Evolutionary conservation across 1,140 invertebrate genomes (phyloP).

Genomic region (Zaprionus inermis): DNA sequence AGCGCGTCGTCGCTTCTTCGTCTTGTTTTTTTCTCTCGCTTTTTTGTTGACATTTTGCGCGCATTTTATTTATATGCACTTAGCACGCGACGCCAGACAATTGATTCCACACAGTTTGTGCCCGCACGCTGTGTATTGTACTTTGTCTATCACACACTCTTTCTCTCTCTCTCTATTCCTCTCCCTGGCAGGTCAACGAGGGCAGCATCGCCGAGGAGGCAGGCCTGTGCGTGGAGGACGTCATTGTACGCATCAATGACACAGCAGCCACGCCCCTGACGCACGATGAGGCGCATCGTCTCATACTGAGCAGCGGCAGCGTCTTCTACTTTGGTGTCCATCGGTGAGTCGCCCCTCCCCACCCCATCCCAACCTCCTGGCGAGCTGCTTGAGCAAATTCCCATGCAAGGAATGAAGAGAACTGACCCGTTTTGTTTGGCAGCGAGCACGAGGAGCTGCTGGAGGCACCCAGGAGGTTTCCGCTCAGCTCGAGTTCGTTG

Average conservation of each 20-base stretch:
- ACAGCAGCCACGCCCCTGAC: slow-evolving; percentile 87
- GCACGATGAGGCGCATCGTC: slow-evolving; percentile 92
- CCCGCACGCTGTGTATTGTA: slow-evolving; percentile 7
- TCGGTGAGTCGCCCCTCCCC: slow-evolving; percentile 55
- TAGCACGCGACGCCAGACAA: slow-evolving; percentile 63
- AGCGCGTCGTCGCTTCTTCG: not conserved
- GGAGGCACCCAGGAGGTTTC: slow-evolving; percentile 51
- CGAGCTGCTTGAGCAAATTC: not conserved
- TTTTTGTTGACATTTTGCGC: slow-evolving; percentile 80
- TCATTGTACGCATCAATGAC: slow-evolving; percentile 91
- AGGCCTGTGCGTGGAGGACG: slow-evolving; percentile 92
- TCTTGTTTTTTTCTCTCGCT: slow-evolving; percentile 24
- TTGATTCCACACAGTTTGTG: slow-evolving; percentile 38
- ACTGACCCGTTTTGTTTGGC: slow-evolving; percentile 14
- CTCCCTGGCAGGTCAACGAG: slow-evolving; percentile 87
- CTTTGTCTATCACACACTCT: slow-evolving; percentile 9
- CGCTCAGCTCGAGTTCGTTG: slow-evolving; percentile 63
- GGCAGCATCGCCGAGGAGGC: slow-evolving; percentile 92
- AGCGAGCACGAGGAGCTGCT: slow-evolving; percentile 58
- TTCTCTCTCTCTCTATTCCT: slow-evolving; percentile 14
- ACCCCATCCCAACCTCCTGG: not conserved
- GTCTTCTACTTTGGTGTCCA: slow-evolving; percentile 89
- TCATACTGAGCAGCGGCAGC: slow-evolving; percentile 90
- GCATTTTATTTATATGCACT: slow-evolving; percentile 79
- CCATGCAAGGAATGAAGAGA: not conserved